Conservation (phyloP, 37 sponge, comb jelly and placozoan species). For the Mnemiopsis leidyi region DNA sequence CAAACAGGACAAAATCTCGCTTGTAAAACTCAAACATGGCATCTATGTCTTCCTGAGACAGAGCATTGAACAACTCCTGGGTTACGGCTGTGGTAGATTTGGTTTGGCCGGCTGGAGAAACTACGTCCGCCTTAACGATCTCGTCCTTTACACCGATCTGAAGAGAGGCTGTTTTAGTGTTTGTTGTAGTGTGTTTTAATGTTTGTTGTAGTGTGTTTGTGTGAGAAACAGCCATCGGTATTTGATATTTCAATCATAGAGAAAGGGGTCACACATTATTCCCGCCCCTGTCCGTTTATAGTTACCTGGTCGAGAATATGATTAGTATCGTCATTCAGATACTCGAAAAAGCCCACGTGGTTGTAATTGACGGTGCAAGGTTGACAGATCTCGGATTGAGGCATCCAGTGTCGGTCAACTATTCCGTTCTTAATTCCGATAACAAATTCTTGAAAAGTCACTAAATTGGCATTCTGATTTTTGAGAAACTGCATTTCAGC, state of each 20-base stretch:
- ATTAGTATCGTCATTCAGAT: constrained; percentile 18
- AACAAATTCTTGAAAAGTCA: constrained; percentile 28
- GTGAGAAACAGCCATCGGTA: too few relatives aligned
- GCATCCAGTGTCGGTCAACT: constrained; percentile 45
- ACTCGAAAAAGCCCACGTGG: constrained; percentile 61
- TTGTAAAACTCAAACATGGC: not conserved
- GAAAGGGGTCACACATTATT: too few relatives aligned
- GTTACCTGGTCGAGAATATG: not conserved
- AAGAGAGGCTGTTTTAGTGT: not conserved
- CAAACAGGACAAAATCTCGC: constrained; percentile 42
- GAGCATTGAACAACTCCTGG: constrained; percentile 2
- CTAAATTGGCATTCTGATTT: not conserved
- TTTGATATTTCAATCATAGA: too few relatives aligned
- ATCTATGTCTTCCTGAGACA: not conserved
- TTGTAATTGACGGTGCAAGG: constrained; percentile 7
- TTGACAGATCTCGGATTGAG: constrained; percentile 39
- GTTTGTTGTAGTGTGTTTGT: too few relatives aligned
- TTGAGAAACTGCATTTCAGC: not conserved
- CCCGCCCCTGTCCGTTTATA: too few relatives aligned
- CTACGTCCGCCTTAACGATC: not conserved
- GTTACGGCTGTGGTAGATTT: constrained; percentile 11
- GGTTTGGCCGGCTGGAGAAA: not conserved
- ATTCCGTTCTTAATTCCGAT: not conserved
- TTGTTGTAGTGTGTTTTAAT: not conserved
- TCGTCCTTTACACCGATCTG: constrained; percentile 42